Evolutionary conservation across 2,113 vertebrate species (phyloP), one percentile per base, ranked within the genome.

Genomic region (Dinomys branickii): DNA sequence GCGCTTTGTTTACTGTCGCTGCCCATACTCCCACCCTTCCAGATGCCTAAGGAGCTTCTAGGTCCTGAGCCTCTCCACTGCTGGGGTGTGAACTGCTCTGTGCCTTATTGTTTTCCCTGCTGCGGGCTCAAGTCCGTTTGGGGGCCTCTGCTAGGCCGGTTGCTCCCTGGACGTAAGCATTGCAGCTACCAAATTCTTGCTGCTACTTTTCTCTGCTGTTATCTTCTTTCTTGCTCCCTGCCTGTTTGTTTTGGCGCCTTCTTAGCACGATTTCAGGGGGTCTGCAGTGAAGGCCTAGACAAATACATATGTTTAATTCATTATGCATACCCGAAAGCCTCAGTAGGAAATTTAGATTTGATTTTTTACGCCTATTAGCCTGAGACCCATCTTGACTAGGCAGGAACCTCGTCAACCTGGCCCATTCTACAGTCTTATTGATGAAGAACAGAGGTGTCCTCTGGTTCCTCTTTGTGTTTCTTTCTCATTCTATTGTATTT

Each of bases 341-440:
- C 41, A 54, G 52, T 88, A 58, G 77, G 47, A 95, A 82, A 54
- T 88, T 71, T 59, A 94, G 38, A 67, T 41, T 90, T 94, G 28
- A 77, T 85, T 88, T 90, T 90, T 88, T 33, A 90, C 30, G 8
- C 17, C 33, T 65, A 7, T 78, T 90, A 87, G 6, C 20, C 83
- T 63, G 52, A 75, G 41, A 67, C 10, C 10, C 47, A 35, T 63
- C 85, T 85, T 85, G 11, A 61, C 47, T 38, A 80, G n/a, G 33
- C 73, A 88, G 54, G n/a, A 26, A 65, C 33, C 7, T 44, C 61
- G 44, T 88, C 85, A 69, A 59, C 17, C 58, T 65, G 35, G 20
- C n/a, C 30, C 22, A 10, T 59, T 75, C 58, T 33, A 50, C 38
- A 41, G 1, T 73, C 90, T 87, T 71, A 61, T n/a, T 88, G 38